Conservation (phyloP, 1,140 invertebrate species). For the Drosophila ogumai region DNA sequence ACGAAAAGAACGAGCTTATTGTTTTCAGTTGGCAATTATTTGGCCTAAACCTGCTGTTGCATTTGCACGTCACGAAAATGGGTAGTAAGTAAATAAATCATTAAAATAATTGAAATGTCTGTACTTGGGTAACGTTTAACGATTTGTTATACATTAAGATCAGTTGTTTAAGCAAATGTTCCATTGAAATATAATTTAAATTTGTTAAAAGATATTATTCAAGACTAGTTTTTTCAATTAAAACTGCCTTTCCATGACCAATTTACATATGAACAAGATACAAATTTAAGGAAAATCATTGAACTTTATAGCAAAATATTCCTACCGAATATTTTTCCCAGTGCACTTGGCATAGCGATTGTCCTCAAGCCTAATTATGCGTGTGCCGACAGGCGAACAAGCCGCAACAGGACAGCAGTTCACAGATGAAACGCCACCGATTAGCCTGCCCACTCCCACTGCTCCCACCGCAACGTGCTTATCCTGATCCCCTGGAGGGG, state of each 20-base stretch:
- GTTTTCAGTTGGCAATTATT: slow-evolving; percentile 74
- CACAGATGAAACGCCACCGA: slow-evolving; percentile 78
- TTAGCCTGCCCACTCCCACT: slow-evolving; percentile 55
- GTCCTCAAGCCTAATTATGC: slow-evolving; percentile 76
- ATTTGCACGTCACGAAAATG: slow-evolving; percentile 11
- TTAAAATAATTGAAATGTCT: not conserved
- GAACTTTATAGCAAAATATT: not conserved
- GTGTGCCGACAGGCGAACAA: slow-evolving; percentile 67
- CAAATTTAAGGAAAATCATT: no score
- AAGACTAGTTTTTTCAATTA: not conserved
- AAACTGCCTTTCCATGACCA: no score
- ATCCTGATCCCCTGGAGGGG: slow-evolving; percentile 6
- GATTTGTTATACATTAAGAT: no score
- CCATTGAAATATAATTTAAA: no score
- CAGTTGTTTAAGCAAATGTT: no score
- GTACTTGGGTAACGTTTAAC: not conserved
- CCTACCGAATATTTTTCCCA: not conserved
- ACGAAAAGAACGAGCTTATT: slow-evolving; percentile 60
- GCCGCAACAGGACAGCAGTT: slow-evolving; percentile 31
- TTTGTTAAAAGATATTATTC: not conserved
- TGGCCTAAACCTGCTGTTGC: slow-evolving; percentile 58
- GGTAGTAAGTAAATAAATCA: not conserved
- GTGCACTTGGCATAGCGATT: slow-evolving; percentile 33
- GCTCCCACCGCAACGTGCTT: not conserved
- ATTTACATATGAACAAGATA: no score